A percentile compares a stretch with the other conserved stretches of the same genome.
These are phyloP conservation scores for Eupeodes luniger DNA, from an alignment of 2,888 invertebrate genomes.

Conservation along the genomic window DNA sequence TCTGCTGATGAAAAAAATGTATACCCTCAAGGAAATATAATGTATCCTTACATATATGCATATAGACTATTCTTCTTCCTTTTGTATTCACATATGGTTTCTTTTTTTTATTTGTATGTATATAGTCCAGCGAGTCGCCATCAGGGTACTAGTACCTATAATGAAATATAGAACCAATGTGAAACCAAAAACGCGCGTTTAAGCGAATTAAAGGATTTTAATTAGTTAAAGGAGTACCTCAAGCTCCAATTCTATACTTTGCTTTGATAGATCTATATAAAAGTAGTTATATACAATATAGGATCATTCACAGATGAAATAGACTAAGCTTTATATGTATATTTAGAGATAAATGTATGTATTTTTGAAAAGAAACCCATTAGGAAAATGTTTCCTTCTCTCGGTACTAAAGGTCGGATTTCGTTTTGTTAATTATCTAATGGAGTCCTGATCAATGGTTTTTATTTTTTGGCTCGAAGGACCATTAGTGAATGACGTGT, in stretches of 20 bases:
- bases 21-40: neutral
- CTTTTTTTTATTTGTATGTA: neutral
- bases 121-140: neutral
- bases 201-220: slow-evolving; percentile 75
- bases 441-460: slow-evolving; percentile 57
- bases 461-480: slow-evolving; percentile 35
- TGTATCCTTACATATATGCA: neutral
- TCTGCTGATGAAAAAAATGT: neutral
- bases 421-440: slow-evolving; percentile 55
- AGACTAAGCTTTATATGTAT: neutral
- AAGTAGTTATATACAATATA: too few species aligned
- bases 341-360: too few species aligned
- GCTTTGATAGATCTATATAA: neutral
- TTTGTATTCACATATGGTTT: slow-evolving; percentile 40
- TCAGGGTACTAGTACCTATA: slow-evolving; percentile 28
- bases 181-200: slow-evolving; percentile 64
- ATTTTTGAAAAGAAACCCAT: slow-evolving; percentile 51
- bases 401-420: neutral
- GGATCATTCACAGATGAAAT: slow-evolving; percentile 27
- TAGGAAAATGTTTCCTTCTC: slow-evolving; percentile 53
- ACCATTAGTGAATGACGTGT: neutral
- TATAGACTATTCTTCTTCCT: neutral
- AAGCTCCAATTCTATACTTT: neutral
- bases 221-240: slow-evolving; percentile 50
- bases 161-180: slow-evolving; percentile 38